Evolutionary conservation across 2,888 invertebrate species (phyloP), one percentile per base, ranked within the genome.

Genomic region (Lamellibrachia satsuma): DNA sequence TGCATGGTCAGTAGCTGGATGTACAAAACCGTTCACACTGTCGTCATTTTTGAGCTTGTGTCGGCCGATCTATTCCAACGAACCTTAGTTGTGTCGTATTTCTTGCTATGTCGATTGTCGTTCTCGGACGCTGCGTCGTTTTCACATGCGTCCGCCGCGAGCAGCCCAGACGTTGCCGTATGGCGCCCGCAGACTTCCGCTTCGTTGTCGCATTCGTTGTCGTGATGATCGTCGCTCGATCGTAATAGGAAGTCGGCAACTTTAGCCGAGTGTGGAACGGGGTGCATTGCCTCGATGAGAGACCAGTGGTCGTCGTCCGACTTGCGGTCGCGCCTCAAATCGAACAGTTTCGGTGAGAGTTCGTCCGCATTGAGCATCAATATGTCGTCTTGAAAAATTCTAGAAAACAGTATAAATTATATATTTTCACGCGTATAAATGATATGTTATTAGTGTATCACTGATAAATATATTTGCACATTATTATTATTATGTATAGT

Each of bases 221-320:
- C 75, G 75, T 75, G 15, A 22, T 3, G 8, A 8, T 60, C 60
- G 15, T 11, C 75, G 75, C 22, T 75, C 75, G 75, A 75, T n/a
- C 75, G 93, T n/a, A 93, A n/a, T 11, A 93, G 92, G 92, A 93
- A 93, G 92, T 93, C 93, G 9, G 92, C 93, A 8, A 93, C 93
- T 60, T 93, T 93, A 52, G 93, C 93, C 11, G 93, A 90, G 2
- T 93, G 57, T 3, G 93, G 92, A 92, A 93, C 93, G n/a, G 93
- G 93, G 15, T 91, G 92, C 93, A 93, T 93, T 11, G 93, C 93
- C 92, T 93, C 93, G 52, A 93, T 93, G 15, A 92, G 93, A 7
- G 93, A 91, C 93, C 92, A 93, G 15, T 91, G 60, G 22, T 93
- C 93, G 57, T 93, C 93, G 75, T 91, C 92, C 52, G 75, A 75